These are phyloP conservation scores for Oppia nitens DNA, from an alignment of 1,140 invertebrate genomes.

Conservation along the genomic window DNA sequence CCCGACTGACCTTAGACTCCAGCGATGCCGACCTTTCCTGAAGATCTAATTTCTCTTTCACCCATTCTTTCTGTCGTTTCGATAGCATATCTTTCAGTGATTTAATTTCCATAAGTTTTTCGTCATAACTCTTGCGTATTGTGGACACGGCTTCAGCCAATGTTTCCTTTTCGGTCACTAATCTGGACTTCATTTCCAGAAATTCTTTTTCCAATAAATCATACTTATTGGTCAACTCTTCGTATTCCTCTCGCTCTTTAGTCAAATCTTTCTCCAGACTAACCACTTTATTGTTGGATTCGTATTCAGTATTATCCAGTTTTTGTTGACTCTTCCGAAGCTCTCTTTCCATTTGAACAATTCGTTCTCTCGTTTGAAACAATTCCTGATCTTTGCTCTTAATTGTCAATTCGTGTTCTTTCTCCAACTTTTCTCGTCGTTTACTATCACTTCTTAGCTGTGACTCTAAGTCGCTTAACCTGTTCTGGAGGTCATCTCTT, in stretches of 20 bases:
- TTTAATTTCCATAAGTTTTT: slow-evolving; percentile 44
- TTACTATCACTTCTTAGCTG: slow-evolving; percentile 46
- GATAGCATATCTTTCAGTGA: slow-evolving; percentile 40
- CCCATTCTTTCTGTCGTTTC: slow-evolving; percentile 48
- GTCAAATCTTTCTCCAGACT: slow-evolving; percentile 13
- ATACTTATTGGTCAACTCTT: slow-evolving; percentile 59
- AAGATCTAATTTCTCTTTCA: slow-evolving; percentile 49
- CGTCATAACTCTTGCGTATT: slow-evolving; percentile 38
- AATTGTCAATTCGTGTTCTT: slow-evolving; percentile 40
- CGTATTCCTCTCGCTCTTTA: slow-evolving; percentile 40
- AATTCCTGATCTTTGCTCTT: slow-evolving; percentile 47
- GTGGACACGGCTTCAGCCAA: slow-evolving; percentile 29
- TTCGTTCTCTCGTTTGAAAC: slow-evolving; percentile 35
- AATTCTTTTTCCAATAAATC: slow-evolving; percentile 65
- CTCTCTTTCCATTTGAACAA: slow-evolving; percentile 26
- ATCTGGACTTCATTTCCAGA: slow-evolving; percentile 52
- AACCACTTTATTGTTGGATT: slow-evolving; percentile 15
- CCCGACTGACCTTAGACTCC: slow-evolving; percentile 25
- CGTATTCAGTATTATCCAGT: slow-evolving; percentile 17
- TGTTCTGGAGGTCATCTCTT: slow-evolving; percentile 38
- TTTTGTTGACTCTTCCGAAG: slow-evolving; percentile 15
- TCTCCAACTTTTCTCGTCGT: slow-evolving; percentile 40
- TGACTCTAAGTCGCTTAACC: slow-evolving; percentile 41
- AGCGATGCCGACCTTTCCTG: slow-evolving; percentile 39
- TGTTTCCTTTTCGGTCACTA: slow-evolving; percentile 56